Conservation (phyloP, 2,888 invertebrate genomes). For the Trachelus tabidus region DNA sequence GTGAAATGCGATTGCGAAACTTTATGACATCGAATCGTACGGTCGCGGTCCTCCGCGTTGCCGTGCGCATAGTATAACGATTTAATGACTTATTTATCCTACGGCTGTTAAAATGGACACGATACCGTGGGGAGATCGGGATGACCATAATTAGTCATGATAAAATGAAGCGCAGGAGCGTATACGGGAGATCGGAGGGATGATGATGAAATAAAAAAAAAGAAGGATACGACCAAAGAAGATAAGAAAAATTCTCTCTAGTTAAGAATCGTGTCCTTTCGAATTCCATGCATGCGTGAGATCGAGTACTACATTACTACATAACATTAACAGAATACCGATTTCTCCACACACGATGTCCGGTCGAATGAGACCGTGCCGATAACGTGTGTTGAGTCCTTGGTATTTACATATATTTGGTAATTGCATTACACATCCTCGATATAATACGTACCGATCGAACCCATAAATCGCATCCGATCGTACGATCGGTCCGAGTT, state of each 20-base stretch:
- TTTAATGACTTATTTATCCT: background rate
- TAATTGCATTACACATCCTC: background rate
- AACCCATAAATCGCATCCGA: background rate
- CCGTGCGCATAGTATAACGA: background rate
- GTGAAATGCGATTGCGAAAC: background rate
- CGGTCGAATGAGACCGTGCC: constrained; percentile 6
- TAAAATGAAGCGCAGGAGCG: background rate
- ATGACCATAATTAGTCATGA: background rate
- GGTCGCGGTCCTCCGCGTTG: background rate
- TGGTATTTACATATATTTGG: background rate
- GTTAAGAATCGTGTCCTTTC: constrained; percentile 1
- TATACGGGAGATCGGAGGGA: background rate
- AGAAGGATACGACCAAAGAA: background rate
- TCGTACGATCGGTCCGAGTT: background rate
- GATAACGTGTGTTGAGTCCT: background rate
- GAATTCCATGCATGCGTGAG: constrained; percentile 1
- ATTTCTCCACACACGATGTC: background rate
- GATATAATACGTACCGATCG: background rate
- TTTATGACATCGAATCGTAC: background rate
- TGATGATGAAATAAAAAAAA: background rate
- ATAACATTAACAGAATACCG: background rate
- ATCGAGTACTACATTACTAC: constrained; percentile 6
- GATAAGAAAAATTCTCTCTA: background rate
- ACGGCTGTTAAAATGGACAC: background rate
- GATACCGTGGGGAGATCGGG: background rate